A percentile compares a stretch with the other conserved stretches of the same genome.
phyloP scores from a whole-genome alignment of 2,113 vertebrate genomes.

The Oncorhynchus gorbuscha region DNA sequence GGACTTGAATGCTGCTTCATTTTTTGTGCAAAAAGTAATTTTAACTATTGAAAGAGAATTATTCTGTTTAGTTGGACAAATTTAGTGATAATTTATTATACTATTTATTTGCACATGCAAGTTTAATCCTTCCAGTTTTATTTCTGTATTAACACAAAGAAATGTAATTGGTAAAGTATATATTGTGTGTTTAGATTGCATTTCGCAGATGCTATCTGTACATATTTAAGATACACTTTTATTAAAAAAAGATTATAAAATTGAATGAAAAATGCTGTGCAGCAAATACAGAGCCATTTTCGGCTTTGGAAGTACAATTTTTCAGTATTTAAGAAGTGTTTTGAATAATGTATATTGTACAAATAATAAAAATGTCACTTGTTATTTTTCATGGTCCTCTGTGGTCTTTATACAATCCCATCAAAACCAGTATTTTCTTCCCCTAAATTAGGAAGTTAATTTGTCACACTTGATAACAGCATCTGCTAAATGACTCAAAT shows the following conservation, averaged over 20 bases:
- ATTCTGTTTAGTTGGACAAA: conserved; percentile 79
- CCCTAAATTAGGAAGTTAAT: too few relatives aligned
- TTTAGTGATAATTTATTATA: conserved; percentile 81
- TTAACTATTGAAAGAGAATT: conserved; percentile 75
- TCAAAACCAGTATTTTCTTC: too few relatives aligned
- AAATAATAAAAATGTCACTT: conserved; percentile 99
- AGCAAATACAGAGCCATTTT: conserved; percentile 95
- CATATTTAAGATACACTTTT: conserved; percentile 85
- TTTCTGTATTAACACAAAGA: conserved; percentile 82
- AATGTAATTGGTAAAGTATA: conserved; percentile 78
- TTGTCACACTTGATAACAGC: too few relatives aligned
- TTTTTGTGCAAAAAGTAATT: conserved; percentile 90
- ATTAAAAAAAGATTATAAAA: conserved; percentile 56
- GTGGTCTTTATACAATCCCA: background rate
- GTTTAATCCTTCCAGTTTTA: conserved; percentile 83
- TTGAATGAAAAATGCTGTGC: conserved; percentile 81
- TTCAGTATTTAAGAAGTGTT: conserved; percentile 99
- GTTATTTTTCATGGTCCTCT: conserved; percentile 67
- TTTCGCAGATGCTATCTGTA: conserved; percentile 92
- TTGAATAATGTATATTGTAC: conserved; percentile 99
- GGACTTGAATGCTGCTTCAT: conserved; percentile 94
- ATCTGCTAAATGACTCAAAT: too few relatives aligned
- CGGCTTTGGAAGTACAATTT: conserved; percentile 96
- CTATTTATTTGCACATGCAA: conserved; percentile 88
- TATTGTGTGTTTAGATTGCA: conserved; percentile 85